Evolutionary conservation across 2,888 invertebrate species (phyloP).

Genomic region (Acleris literana): DNA sequence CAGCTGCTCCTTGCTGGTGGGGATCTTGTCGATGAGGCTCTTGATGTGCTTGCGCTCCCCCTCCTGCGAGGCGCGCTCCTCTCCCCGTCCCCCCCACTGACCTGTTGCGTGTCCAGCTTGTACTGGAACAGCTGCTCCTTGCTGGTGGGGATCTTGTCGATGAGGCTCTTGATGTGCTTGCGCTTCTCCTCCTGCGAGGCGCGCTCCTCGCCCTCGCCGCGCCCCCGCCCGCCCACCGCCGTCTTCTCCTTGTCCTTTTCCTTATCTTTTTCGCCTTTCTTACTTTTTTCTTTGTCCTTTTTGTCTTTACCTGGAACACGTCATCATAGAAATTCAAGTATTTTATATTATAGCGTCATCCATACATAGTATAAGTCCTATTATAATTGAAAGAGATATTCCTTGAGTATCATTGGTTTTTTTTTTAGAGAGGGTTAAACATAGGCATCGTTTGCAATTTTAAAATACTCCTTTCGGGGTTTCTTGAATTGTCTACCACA

Average conservation of each 20-base stretch:
- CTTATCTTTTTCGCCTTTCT: conserved; percentile 52
- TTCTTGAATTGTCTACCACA: too few species aligned
- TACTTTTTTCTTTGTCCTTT: conserved; percentile 54
- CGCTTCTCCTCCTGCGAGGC: conserved; percentile 96
- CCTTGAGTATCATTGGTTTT: too few species aligned
- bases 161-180: conserved; percentile 97
- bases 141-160: conserved; percentile 99
- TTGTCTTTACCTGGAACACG: conserved; percentile 54
- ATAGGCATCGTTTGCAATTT: too few species aligned
- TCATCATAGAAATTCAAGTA: background rate
- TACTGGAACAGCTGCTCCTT: conserved; percentile 98
- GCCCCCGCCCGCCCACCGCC: conserved; percentile 57
- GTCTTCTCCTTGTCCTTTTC: conserved; percentile 50
- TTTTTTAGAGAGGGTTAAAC: too few species aligned
- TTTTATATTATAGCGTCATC: too few species aligned
- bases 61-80: conserved; percentile 89
- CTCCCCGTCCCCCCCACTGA: conserved; percentile 67
- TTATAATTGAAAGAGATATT: too few species aligned
- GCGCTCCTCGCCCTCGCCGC: conserved; percentile 72
- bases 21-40: conserved; percentile 98
- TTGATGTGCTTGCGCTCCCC: conserved; percentile 98
- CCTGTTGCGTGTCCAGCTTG: conserved; percentile 92
- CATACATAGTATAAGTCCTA: too few species aligned
- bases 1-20: conserved; percentile 97
- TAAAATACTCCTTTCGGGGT: too few species aligned